Base-by-base conservation (phyloP, 2,113 vertebrate genomes). In the Podocnemis expansa region DNA sequence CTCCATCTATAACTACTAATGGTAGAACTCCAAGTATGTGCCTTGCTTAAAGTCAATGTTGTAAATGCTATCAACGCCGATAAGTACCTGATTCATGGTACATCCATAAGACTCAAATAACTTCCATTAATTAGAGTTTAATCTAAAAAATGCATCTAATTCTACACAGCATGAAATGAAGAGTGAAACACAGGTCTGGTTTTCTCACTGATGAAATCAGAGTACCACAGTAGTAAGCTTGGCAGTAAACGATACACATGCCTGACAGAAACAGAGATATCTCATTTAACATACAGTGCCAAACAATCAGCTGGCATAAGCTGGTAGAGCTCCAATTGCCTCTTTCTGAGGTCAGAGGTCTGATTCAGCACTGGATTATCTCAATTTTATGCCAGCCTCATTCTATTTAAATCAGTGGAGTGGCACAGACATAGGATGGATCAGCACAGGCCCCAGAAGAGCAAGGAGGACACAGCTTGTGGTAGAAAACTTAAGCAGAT, bases 11-110 rank as follows among this genome's bases (percentile, higher is more conserved):
- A 6, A 19, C 58, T 8, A 52, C 47, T 63, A 52, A 55, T 2
- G 25, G 75, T 13, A 47, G 73, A 2, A 0, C 51, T 58, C 34
- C 82, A 87, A 0, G 96, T 95, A 90, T 78, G 93, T 89, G 47
- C 49, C 38, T 31, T 70, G 10, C 55, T 56, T 2, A 29, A 49
- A 0, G 2, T 55, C 6, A 6, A 8, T 0, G 0, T 54, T 89
- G 60, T 13, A 70, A 63, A 70, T 9, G 38, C 24, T 78, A 34
- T 38, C 16, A 10, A 43, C 24, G 1, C 8, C 63, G 75, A 25
- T 55, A 34, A 67, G 34, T 67, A 67, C 63, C 34, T 21, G 52
- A 14, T 19, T 84, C 73, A 45, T 8, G 24, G 43, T 27, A 45
- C 22, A 41, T 25, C 70, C 70, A 73, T 25, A n/a, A n/a, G n/a